Evolutionary conservation across 2,797 vertebrate species (phyloP).

Genomic region (Remorina albescens): DNA sequence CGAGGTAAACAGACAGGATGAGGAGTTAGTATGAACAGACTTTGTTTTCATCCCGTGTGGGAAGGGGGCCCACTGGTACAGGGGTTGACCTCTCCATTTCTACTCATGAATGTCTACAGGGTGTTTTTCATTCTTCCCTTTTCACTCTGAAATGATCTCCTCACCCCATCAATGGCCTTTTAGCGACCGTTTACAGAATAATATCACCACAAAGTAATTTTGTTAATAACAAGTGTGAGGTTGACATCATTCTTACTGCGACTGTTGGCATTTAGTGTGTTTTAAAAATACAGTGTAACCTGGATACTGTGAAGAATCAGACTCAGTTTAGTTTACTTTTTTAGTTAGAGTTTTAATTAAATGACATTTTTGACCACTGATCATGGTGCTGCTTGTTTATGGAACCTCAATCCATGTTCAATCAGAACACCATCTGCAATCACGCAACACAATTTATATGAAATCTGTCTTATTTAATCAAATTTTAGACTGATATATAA

Average conservation of each 20-base stretch:
- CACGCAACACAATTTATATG: too few relatives aligned
- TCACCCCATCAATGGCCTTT: conserved; percentile 17
- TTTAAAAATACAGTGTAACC: conserved; percentile 17
- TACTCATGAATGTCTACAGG: conserved; percentile 44
- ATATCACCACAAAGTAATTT: conserved; percentile 5
- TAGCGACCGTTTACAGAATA: conserved; percentile 22
- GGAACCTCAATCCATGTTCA: too few relatives aligned
- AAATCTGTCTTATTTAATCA: too few relatives aligned
- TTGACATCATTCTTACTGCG: background rate
- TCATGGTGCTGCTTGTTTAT: too few relatives aligned
- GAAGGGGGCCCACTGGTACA: conserved; percentile 67
- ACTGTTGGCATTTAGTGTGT: background rate
- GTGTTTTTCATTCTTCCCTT: conserved; percentile 46
- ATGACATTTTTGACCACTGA: too few relatives aligned
- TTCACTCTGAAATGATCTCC: conserved; percentile 28
- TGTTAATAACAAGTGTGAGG: conserved; percentile 23
- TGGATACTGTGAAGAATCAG: conserved; percentile 28
- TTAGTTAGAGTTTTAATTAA: too few relatives aligned
- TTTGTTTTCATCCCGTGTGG: conserved; percentile 66
- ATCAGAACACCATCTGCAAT: too few relatives aligned
- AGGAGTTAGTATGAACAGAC: conserved; percentile 70
- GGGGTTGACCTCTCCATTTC: conserved; percentile 56
- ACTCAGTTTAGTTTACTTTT: background rate
- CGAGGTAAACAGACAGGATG: conserved; percentile 62
- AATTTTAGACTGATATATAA: too few relatives aligned